phyloP scores from a whole-genome alignment of 2,888 invertebrate genomes.

The Metalampra italica region DNA sequence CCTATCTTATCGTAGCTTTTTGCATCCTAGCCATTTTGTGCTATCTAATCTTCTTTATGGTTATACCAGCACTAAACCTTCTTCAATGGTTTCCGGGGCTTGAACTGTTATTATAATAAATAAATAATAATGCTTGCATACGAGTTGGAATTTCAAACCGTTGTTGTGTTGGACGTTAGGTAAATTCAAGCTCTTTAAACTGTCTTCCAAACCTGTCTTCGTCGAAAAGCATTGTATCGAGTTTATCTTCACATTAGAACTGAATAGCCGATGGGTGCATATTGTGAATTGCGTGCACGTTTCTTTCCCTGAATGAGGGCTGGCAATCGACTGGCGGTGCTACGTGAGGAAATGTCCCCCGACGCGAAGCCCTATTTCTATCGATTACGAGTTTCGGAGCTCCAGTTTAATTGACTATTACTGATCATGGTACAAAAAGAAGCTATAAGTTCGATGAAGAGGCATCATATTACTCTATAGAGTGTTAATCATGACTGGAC shows the following conservation, averaged over 20 bases:
- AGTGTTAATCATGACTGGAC: constrained; percentile 7
- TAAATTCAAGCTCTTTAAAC: too few species aligned
- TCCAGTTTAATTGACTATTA: constrained; percentile 17
- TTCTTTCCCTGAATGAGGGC: constrained; percentile 47
- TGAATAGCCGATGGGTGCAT: constrained; percentile 27
- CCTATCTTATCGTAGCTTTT: background rate
- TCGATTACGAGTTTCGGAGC: constrained; percentile 29
- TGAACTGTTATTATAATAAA: too few species aligned
- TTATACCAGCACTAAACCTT: background rate
- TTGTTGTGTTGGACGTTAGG: too few species aligned
- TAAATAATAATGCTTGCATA: too few species aligned
- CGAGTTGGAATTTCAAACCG: too few species aligned
- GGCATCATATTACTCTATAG: background rate
- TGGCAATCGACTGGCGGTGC: constrained; percentile 29
- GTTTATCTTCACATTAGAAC: constrained; percentile 28
- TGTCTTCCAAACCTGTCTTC: background rate
- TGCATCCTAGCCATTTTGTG: background rate
- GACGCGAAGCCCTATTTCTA: constrained; percentile 32
- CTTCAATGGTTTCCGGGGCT: background rate
- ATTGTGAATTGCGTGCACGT: constrained; percentile 58
- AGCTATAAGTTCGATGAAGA: background rate
- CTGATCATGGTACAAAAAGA: constrained; percentile 4
- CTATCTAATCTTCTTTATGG: background rate
- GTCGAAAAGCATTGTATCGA: constrained; percentile 20
- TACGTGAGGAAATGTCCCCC: constrained; percentile 56